Evolutionary conservation across 2,113 vertebrate species (phyloP).

Genomic region (Diadophis punctatus): DNA sequence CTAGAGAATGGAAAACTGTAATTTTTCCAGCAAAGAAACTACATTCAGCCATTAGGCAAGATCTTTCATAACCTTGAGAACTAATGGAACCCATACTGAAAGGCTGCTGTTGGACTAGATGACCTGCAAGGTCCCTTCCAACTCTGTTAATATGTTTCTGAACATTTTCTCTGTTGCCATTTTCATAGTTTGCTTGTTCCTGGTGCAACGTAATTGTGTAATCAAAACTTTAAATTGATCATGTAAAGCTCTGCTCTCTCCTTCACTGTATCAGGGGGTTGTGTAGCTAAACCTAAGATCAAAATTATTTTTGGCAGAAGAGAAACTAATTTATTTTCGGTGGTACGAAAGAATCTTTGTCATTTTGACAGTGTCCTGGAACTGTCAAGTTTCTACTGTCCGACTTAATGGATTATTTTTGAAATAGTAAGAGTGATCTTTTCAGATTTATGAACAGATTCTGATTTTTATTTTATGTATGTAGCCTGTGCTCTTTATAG

Average conservation of each 20-base stretch:
- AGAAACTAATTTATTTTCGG: slow-evolving; percentile 21
- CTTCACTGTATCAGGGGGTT: slow-evolving; percentile 45
- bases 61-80: slow-evolving; percentile 64
- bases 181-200: slow-evolving; percentile 60
- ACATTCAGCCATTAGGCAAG: slow-evolving; percentile 59
- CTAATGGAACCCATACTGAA: slow-evolving; percentile 50
- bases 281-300: slow-evolving; percentile 57
- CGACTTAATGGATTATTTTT: background rate
- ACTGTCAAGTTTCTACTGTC: background rate
- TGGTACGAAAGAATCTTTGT: slow-evolving; percentile 27
- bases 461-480: background rate
- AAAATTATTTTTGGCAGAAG: slow-evolving; percentile 44
- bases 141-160: no score
- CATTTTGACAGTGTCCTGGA: slow-evolving; percentile 12
- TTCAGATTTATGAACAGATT: background rate
- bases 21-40: slow-evolving; percentile 40
- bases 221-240: slow-evolving; percentile 59
- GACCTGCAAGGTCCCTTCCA: no score
- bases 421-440: background rate
- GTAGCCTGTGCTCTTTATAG: background rate
- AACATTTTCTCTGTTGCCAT: slow-evolving; percentile 53
- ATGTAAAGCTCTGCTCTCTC: slow-evolving; percentile 56
- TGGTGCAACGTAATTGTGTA: slow-evolving; percentile 34
- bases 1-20: slow-evolving; percentile 49
- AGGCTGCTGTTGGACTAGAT: no score